Conservation (phyloP, 2,888 invertebrate genomes). For the Tenthredo notha region DNA sequence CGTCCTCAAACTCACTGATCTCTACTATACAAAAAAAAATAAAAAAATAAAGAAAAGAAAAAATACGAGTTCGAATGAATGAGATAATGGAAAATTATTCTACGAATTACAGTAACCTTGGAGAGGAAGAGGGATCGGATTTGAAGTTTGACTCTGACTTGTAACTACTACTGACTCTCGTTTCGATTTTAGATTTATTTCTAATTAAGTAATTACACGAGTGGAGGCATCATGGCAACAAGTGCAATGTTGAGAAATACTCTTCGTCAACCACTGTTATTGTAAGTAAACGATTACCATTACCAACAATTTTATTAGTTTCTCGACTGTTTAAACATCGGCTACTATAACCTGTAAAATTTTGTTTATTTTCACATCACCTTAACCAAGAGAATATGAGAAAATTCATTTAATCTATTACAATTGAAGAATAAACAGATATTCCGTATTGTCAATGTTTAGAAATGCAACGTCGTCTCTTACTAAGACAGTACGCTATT, state of each 20-base stretch:
- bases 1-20: not conserved
- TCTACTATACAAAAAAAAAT: not conserved
- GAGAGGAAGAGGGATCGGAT: not conserved
- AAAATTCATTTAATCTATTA: not conserved
- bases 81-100: not conserved
- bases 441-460: not conserved
- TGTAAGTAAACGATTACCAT: conserved; percentile 2
- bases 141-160: not conserved
- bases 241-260: conserved; percentile 14
- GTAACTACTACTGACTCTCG: not conserved
- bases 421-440: not conserved
- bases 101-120: not conserved
- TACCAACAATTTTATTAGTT: not conserved
- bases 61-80: not conserved
- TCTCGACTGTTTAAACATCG: not conserved
- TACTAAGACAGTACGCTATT: not conserved
- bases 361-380: not conserved
- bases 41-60: not conserved
- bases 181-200: not conserved
- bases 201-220: not conserved
- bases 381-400: not conserved
- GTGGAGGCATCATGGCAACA: conserved; percentile 18
- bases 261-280: conserved; percentile 25
- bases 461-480: not conserved
- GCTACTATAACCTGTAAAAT: not conserved